phyloP scores from a whole-genome alignment of 2,797 vertebrate genomes.

The Petrocephalus sullivani region DNA sequence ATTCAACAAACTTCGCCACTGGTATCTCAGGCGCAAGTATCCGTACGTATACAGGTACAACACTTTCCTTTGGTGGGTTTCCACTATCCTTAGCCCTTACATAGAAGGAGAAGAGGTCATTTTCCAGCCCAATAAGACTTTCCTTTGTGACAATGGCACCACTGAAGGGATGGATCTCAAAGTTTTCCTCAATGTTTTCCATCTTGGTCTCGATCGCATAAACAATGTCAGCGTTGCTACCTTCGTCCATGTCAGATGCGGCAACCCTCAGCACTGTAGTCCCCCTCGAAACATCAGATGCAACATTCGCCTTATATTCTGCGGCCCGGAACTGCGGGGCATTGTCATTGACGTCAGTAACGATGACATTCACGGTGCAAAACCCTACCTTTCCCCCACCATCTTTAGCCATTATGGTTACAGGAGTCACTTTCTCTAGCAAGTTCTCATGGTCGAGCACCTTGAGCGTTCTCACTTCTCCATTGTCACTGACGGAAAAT shows the following conservation, averaged over 20 bases:
- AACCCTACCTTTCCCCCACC: slow-evolving; percentile 91
- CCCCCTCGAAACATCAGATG: slow-evolving; percentile 77
- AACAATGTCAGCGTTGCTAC: slow-evolving; percentile 87
- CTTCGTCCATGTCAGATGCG: slow-evolving; percentile 91
- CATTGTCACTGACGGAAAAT: slow-evolving; percentile 80
- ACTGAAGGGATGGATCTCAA: slow-evolving; percentile 81
- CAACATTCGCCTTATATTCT: slow-evolving; percentile 81
- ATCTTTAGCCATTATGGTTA: slow-evolving; percentile 87
- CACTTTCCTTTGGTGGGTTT: slow-evolving; percentile 72
- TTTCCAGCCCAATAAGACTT: slow-evolving; percentile 92
- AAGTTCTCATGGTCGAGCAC: slow-evolving; percentile 86
- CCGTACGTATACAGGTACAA: slow-evolving; percentile 80
- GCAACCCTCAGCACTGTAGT: slow-evolving; percentile 79
- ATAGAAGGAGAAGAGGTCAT: slow-evolving; percentile 82
- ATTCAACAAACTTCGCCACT: slow-evolving; percentile 82
- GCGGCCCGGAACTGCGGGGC: slow-evolving; percentile 88
- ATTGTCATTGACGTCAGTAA: slow-evolving; percentile 95
- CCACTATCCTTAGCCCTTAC: slow-evolving; percentile 85
- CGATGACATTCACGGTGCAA: slow-evolving; percentile 86
- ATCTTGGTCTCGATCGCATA: slow-evolving; percentile 84
- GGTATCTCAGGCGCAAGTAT: slow-evolving; percentile 78
- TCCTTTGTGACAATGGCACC: slow-evolving; percentile 89
- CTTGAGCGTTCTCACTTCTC: slow-evolving; percentile 82
- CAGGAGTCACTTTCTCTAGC: slow-evolving; percentile 82
- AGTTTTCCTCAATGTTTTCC: slow-evolving; percentile 85